Percentiles rank a stretch among this genome's conserved stretches.
phyloP scores from a whole-genome alignment of 1,140 invertebrate genomes.

The Trinorchestia longiramus region DNA sequence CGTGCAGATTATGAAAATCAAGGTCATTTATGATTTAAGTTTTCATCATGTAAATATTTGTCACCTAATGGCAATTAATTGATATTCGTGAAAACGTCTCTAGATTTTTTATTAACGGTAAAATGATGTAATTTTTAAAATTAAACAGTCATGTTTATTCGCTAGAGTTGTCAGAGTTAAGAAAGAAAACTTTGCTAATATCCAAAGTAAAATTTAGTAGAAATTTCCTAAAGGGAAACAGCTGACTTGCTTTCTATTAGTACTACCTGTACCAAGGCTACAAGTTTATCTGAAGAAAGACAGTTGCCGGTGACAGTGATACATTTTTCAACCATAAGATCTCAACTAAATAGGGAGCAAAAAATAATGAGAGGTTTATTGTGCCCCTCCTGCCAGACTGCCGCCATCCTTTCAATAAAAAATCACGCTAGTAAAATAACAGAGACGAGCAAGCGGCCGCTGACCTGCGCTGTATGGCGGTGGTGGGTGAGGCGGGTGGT shows the following conservation, averaged over 20 bases:
- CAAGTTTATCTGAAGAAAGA: neutral
- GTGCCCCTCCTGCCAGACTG: neutral
- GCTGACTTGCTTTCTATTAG: neutral
- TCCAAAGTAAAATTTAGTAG: neutral
- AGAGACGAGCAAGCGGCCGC: slow-evolving; percentile 3
- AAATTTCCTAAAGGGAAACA: neutral
- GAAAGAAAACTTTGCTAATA: neutral
- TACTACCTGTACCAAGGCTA: too few species aligned
- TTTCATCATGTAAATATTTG: neutral
- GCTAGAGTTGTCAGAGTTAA: neutral
- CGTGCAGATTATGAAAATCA: too few species aligned
- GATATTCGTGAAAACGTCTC: neutral
- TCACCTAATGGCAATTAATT: neutral
- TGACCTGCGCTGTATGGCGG: neutral
- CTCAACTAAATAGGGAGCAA: neutral
- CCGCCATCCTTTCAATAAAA: neutral
- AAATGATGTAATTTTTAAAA: neutral
- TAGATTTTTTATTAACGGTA: neutral
- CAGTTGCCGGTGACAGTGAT: neutral
- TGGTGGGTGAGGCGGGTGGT: neutral
- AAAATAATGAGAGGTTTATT: neutral
- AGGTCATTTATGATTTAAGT: too few species aligned
- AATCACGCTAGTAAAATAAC: neutral
- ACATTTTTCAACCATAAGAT: neutral
- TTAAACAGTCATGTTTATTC: neutral